Evolutionary conservation across 35 echinoderm and acorn worm species (phyloP), one percentile per base, ranked within the genome.

Genomic region (Strongylocentrotus purpuratus): DNA sequence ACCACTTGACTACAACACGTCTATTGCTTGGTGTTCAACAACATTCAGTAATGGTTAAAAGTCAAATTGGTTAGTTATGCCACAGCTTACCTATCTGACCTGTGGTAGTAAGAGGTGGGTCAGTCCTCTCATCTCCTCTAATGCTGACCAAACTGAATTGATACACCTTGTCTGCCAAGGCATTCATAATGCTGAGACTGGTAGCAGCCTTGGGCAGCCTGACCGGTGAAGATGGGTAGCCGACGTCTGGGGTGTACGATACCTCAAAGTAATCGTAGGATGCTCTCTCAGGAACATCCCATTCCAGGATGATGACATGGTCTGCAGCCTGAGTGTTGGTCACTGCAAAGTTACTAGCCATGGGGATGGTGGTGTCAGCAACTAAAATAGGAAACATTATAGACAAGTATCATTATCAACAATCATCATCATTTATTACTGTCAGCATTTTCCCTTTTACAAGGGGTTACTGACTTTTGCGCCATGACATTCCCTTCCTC

Each of bases 171-270:
- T 93, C 91, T 31, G 91, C 45, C 46, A 93, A 32, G 45, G 48
- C 47, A 93, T 93, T 50, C n/a, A 31, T 50, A 32, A 93, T 47
- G 47, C 31, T 46, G 46, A 93, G 91, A 46, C 46, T 93, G 17
- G 91, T 48, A 2, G 48, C 91, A 31, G 13, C 15, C 91, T 93
- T 93, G 17, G 45, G 0, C 45, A 93, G 11, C n/a, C 45, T 48
- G 46, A 93, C 91, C 10, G 91, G 91, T 13, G 91, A 93, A 4
- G 91, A 14, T 14, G 91, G 91, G 91, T 25, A 93, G 45, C 91
- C 91, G 31, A 58, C 45, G 11, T 13, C 31, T 9, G 91, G 91
- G 31, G 32, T 58, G 91, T 93, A 93, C 0, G 91, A 93, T 5
- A 93, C 46, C 91, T 58, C 31, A 93, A 93, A 31, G 91, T 31